Percentiles rank a stretch among this genome's conserved stretches.
phyloP scores from a whole-genome alignment of 2,888 invertebrate genomes.

The Ypsolopha sequella region DNA sequence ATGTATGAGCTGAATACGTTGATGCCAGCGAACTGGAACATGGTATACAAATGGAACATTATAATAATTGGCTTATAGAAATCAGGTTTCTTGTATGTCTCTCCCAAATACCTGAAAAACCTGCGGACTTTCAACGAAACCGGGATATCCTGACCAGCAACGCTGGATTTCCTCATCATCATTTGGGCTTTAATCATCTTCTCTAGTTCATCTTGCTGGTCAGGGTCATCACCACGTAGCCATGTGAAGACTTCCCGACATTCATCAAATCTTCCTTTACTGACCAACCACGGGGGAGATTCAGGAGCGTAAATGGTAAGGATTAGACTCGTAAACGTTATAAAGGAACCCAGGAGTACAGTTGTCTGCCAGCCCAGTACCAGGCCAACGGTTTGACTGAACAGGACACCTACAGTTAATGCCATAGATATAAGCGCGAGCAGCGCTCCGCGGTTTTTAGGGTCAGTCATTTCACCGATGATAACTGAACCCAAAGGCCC shows the following conservation, averaged over 20 bases:
- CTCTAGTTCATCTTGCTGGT: conserved; percentile 52
- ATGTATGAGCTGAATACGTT: conserved; percentile 79
- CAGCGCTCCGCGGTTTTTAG: conserved; percentile 72
- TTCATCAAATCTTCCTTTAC: conserved; percentile 65
- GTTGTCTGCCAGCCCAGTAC: conserved; percentile 71
- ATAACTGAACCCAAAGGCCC: conserved; percentile 68
- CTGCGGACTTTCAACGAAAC: conserved; percentile 22
- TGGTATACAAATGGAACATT: conserved; percentile 73
- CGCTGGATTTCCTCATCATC: conserved; percentile 38
- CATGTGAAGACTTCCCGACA: conserved; percentile 70
- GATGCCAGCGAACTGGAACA: conserved; percentile 78
- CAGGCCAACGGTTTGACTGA: conserved; percentile 73
- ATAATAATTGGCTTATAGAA: conserved; percentile 73
- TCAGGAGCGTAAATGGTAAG: conserved; percentile 72
- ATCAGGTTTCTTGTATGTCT: conserved; percentile 50
- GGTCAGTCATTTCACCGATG: conserved; percentile 72
- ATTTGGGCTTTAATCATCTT: conserved; percentile 54
- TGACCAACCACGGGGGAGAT: conserved; percentile 76
- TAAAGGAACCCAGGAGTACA: conserved; percentile 60
- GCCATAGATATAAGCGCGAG: conserved; percentile 72
- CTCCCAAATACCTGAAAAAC: conserved; percentile 28
- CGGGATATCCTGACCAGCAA: conserved; percentile 27
- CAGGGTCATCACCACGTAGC: conserved; percentile 60
- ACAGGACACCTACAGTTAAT: conserved; percentile 72
- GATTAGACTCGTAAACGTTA: conserved; percentile 61